phyloP scores from a whole-genome alignment of 1,140 invertebrate genomes.

The Vanessa atalanta region DNA sequence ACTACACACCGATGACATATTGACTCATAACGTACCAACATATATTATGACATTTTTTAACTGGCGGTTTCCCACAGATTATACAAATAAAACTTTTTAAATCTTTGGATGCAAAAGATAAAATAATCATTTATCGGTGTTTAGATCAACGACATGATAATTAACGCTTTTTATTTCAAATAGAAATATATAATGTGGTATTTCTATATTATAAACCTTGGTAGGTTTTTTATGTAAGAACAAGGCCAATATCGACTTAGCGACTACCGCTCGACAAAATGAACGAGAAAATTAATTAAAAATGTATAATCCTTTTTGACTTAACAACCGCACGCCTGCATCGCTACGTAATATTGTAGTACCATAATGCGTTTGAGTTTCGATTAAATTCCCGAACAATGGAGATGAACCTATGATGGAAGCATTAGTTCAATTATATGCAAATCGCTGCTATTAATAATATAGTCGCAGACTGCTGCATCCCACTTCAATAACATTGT shows the following conservation, averaged over 20 bases:
- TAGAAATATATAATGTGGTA: too few species aligned
- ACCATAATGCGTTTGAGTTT: slow-evolving; percentile 14
- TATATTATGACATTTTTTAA: slow-evolving; percentile 11
- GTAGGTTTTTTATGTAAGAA: too few species aligned
- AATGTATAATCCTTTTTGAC: slow-evolving; percentile 8
- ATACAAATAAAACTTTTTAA: too few species aligned
- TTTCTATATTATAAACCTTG: background rate
- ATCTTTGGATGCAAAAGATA: background rate
- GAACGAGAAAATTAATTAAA: slow-evolving; percentile 7
- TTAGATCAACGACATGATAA: too few species aligned
- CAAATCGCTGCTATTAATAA: slow-evolving; percentile 52
- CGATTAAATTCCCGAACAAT: slow-evolving; percentile 25
- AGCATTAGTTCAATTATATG: slow-evolving; percentile 57
- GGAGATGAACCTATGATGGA: slow-evolving; percentile 19
- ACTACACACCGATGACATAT: slow-evolving; percentile 29
- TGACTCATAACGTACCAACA: slow-evolving; percentile 16
- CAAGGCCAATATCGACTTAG: slow-evolving; percentile 2
- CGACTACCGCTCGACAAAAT: background rate
- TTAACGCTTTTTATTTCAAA: too few species aligned
- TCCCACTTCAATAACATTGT: background rate
- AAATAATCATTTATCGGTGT: too few species aligned
- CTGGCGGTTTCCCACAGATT: too few species aligned
- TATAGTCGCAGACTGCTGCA: slow-evolving; percentile 40
- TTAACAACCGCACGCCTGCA: background rate
- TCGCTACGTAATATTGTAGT: slow-evolving; percentile 8